phyloP scores from a whole-genome alignment of 2,888 invertebrate species.

The Deroplatys truncata region DNA sequence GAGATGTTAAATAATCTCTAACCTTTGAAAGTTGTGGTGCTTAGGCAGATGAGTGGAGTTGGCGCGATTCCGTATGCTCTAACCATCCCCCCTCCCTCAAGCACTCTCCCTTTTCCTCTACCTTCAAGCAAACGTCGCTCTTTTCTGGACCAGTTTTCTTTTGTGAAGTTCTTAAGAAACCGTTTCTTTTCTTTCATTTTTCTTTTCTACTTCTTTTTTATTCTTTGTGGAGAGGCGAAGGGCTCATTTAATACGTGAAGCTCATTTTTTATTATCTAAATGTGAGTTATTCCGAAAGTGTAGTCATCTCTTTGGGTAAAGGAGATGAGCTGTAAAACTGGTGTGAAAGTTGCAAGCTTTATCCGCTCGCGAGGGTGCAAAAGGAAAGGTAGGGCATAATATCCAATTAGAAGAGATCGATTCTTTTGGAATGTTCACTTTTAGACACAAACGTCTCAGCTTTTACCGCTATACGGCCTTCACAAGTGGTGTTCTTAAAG shows the following conservation, averaged over 20 bases:
- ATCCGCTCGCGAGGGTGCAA: not conserved
- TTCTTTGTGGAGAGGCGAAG: not conserved
- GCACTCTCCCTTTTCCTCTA: not conserved
- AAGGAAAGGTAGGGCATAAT: not conserved
- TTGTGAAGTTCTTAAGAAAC: not conserved
- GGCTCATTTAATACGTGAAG: not conserved
- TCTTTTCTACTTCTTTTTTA: not conserved
- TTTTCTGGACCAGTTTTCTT: slow-evolving; percentile 9
- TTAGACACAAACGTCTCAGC: not conserved
- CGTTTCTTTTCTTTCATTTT: not conserved
- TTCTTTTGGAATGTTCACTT: not conserved
- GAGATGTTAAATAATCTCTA: not conserved
- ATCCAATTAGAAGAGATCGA: not conserved
- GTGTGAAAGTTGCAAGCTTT: not conserved
- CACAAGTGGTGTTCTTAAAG: too few relatives aligned
- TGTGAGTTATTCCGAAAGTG: not conserved
- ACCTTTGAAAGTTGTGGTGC: not conserved
- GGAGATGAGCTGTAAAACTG: not conserved
- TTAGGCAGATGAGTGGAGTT: not conserved
- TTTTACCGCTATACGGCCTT: too few relatives aligned
- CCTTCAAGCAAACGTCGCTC: not conserved
- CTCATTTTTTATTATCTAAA: not conserved
- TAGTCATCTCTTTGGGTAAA: not conserved
- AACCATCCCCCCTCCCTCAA: not conserved
- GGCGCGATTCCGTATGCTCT: not conserved